Evolutionary conservation across 2,888 invertebrate species (phyloP), one percentile per base, ranked within the genome.

Genomic region (Caenorhabditis panamensis): DNA sequence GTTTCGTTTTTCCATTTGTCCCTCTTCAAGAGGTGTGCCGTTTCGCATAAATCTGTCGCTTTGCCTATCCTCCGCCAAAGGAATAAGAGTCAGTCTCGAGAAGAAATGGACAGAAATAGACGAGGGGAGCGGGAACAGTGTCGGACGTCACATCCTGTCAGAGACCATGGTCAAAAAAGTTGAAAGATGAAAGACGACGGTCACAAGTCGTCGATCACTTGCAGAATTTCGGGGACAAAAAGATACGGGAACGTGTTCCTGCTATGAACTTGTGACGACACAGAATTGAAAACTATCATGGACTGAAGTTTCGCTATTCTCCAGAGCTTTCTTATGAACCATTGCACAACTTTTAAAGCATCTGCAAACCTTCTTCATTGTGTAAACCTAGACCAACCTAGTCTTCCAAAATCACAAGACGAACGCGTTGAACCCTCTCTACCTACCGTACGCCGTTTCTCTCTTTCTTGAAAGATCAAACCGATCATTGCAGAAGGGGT

Each of bases 391-490:
- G 36, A 36, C 36, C 36, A 36, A 36, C 36, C 5, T 8, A 36
- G 53, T 20, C 22, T 13, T 20, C 22, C 5, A 24, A 9, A 9
- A 41, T 41, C n/a, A 37, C 31, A 31, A 31, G 31, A 31, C 31
- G 9, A 49, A 49, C 3, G 6, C 22, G 20, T 20, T 49, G 59
- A 59, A 51, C 47, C 26, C 28, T n/a, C n/a, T n/a, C n/a, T n/a
- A n/a, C n/a, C n/a, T n/a, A 8, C 3, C 16, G 16, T 16, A 44
- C 31, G 44, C 20, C n/a, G n/a, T n/a, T n/a, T n/a, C n/a, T n/a
- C n/a, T n/a, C n/a, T n/a, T 61, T 69, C 61, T 63, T 56, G 47
- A 36, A 72, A 72, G 71, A 63, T 72, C 71, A 72, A 22, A 22
- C 28, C 41, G 56, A 66, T 28, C 66, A 66, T 22, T 13, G 16